A percentile compares a stretch with the other conserved stretches of the same genome.
phyloP scores from a whole-genome alignment of 2,113 vertebrate species.

The Columba livia region DNA sequence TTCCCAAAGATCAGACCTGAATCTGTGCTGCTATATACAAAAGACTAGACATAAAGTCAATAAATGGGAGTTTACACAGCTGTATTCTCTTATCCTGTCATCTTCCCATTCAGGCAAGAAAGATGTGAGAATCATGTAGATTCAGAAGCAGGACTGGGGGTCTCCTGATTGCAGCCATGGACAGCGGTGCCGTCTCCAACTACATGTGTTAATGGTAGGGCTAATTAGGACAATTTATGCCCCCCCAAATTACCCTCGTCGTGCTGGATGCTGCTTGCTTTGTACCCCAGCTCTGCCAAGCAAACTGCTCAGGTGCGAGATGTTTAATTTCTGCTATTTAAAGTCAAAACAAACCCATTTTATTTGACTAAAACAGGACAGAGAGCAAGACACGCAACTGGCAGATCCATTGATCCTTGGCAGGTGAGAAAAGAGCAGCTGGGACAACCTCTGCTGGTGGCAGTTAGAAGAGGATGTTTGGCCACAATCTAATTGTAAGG shows the following conservation, averaged over 20 bases:
- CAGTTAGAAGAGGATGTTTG: not conserved
- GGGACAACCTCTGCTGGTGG: not conserved
- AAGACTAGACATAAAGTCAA: not conserved
- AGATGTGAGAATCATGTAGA: not conserved
- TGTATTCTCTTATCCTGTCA: not conserved
- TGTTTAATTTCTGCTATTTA: not conserved
- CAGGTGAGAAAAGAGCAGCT: not conserved
- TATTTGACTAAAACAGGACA: not conserved
- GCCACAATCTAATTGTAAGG: not conserved
- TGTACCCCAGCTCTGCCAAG: not conserved
- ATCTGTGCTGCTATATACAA: not conserved
- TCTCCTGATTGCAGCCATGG: not conserved
- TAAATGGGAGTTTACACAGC: not conserved
- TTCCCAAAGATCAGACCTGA: not conserved
- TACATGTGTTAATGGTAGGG: not conserved
- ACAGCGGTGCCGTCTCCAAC: not conserved
- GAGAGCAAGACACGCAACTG: not conserved
- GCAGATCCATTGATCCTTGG: not conserved
- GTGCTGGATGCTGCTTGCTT: not conserved
- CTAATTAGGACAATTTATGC: not conserved
- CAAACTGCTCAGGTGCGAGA: not conserved
- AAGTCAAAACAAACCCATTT: not conserved
- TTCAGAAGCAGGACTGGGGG: not conserved
- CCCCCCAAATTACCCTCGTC: not conserved
- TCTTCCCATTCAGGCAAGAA: not conserved